A percentile compares a stretch with the other conserved stretches of the same genome.
Evolutionary conservation across 2,797 vertebrate species (phyloP).

Genomic region (Lepus oiostolus): DNA sequence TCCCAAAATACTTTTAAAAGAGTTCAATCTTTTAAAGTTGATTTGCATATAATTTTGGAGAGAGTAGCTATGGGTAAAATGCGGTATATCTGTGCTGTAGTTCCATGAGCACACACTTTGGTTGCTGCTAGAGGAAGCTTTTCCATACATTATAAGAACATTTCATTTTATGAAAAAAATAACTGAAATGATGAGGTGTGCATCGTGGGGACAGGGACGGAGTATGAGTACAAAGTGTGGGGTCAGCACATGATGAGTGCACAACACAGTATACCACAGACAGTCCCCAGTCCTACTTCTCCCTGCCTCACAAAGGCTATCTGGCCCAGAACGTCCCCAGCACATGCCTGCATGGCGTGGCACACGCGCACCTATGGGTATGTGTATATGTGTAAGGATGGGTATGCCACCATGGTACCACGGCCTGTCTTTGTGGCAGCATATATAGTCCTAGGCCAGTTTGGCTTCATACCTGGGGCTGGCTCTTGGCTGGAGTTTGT

Average conservation of each 20-base stretch:
- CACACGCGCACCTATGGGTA: slow-evolving; percentile 31
- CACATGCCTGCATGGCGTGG: fast-evolving
- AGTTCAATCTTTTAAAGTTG: slow-evolving; percentile 32
- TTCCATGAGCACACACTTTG: slow-evolving; percentile 21
- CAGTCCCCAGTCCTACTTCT: background rate
- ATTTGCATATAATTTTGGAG: slow-evolving; percentile 61
- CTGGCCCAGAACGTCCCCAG: background rate
- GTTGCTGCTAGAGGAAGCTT: slow-evolving; percentile 47
- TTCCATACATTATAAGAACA: slow-evolving; percentile 7
- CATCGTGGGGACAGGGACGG: background rate
- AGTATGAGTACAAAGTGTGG: background rate
- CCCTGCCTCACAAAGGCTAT: background rate
- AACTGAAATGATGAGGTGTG: slow-evolving; percentile 8
- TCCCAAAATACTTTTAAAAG: background rate
- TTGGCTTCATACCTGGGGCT: slow-evolving; percentile 45
- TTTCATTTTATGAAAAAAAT: slow-evolving; percentile 56
- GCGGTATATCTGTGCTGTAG: background rate
- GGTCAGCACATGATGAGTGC: background rate
- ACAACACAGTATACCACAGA: background rate
- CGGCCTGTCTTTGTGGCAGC: slow-evolving; percentile 15
- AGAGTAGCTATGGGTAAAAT: slow-evolving; percentile 2
- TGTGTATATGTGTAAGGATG: slow-evolving; percentile 67
- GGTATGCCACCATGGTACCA: fast-evolving
- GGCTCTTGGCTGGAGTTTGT: slow-evolving; percentile 55
- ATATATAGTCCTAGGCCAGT: slow-evolving; percentile 54